Evolutionary conservation across 1,140 invertebrate genomes (phyloP).

Genomic region (Oncopeltus fasciatus): DNA sequence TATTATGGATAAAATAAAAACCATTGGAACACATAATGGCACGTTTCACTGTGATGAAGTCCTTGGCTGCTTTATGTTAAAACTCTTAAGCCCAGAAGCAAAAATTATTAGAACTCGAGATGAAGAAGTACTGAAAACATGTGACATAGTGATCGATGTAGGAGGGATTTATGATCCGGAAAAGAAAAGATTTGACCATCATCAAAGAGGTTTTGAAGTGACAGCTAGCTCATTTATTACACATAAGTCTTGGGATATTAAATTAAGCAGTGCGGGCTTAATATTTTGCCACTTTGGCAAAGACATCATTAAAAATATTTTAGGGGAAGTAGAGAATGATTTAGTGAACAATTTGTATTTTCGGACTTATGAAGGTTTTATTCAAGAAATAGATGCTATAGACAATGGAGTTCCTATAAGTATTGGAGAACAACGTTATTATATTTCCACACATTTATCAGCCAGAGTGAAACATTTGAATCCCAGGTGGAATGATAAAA

Average conservation of each 20-base stretch:
- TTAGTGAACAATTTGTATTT: slow-evolving; percentile 32
- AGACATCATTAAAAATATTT: slow-evolving; percentile 48
- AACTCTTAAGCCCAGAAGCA: slow-evolving; percentile 66
- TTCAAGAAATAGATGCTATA: slow-evolving; percentile 90
- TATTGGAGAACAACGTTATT: slow-evolving; percentile 54
- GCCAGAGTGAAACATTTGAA: slow-evolving; percentile 64
- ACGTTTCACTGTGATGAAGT: slow-evolving; percentile 94
- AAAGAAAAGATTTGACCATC: slow-evolving; percentile 80
- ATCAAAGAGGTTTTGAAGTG: slow-evolving; percentile 65
- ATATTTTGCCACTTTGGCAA: slow-evolving; percentile 85
- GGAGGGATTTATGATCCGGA: slow-evolving; percentile 73
- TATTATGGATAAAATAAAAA: slow-evolving; percentile 12
- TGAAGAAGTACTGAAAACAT: slow-evolving; percentile 50
- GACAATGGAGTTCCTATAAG: slow-evolving; percentile 84
- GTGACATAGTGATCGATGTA: slow-evolving; percentile 94
- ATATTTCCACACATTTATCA: slow-evolving; percentile 63
- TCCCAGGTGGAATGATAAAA: slow-evolving; percentile 68
- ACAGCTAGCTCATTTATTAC: slow-evolving; percentile 42
- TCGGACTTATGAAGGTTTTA: slow-evolving; percentile 72
- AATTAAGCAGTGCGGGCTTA: slow-evolving; percentile 88
- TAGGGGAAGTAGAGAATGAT: slow-evolving; percentile 34
- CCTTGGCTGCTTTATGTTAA: slow-evolving; percentile 82
- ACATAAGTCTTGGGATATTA: slow-evolving; percentile 41
- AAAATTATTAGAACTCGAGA: slow-evolving; percentile 63
- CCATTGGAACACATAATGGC: slow-evolving; percentile 65